These are phyloP conservation scores for Morus bassanus DNA, from an alignment of 2,797 vertebrate genomes.

Conservation along the genomic window DNA sequence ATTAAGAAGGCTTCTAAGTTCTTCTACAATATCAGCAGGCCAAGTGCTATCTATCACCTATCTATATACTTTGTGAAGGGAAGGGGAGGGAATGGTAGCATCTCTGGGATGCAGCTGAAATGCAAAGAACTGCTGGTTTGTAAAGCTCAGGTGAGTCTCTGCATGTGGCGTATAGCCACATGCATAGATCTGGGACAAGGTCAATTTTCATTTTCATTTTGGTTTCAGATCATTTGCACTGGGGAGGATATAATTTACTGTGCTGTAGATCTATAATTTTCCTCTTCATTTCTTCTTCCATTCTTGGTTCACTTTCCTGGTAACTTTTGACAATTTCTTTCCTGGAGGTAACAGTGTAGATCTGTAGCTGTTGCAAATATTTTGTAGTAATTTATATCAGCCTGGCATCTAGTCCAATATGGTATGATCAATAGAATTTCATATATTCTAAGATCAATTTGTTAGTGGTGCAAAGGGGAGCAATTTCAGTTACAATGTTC, in stretches of 20 bases:
- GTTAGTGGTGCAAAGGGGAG: accelerated
- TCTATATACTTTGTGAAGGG: not conserved
- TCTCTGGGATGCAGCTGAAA: not conserved
- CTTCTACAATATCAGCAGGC: not conserved
- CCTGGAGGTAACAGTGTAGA: not conserved
- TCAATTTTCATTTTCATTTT: slow-evolving; percentile 32
- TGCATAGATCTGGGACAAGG: not conserved
- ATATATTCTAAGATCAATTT: not conserved
- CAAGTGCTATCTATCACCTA: not conserved
- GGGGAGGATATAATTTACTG: not conserved
- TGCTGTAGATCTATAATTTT: not conserved
- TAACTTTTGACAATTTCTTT: not conserved
- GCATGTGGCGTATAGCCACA: not conserved
- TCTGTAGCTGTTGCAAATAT: not conserved
- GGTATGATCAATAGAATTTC: not conserved
- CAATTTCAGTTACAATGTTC: not conserved
- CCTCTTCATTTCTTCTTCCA: not conserved
- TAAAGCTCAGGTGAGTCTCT: not conserved
- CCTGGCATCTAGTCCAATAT: not conserved
- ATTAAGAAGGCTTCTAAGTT: not conserved
- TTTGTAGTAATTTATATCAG: not conserved
- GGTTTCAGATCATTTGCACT: slow-evolving; percentile 26
- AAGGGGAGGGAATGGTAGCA: not conserved
- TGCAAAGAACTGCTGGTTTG: not conserved
- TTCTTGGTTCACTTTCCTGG: not conserved